Evolutionary conservation across 2,888 invertebrate genomes (phyloP).

Genomic region (Drosophila nigricruria): DNA sequence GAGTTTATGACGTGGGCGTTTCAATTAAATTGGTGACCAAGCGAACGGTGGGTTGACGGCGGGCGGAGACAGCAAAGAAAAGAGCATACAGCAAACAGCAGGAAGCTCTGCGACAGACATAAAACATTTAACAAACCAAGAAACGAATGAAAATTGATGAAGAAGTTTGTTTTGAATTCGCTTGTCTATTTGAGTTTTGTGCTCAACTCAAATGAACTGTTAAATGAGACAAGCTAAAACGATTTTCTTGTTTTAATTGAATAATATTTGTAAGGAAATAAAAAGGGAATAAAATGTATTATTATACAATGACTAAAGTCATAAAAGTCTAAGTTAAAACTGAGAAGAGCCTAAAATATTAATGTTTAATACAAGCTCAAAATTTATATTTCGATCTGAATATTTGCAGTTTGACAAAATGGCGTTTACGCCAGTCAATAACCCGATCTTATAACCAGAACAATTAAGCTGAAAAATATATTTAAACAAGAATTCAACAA

Average conservation of each 20-base stretch:
- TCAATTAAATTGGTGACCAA: conserved; percentile 71
- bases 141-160: conserved; percentile 43
- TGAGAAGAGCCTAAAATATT: not conserved
- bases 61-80: conserved; percentile 9
- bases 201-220: conserved; percentile 2
- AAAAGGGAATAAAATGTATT: not conserved
- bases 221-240: not conserved
- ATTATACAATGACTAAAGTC: not conserved
- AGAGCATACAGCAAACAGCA: conserved; percentile 50
- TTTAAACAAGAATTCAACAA: not conserved
- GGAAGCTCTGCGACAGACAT: conserved; percentile 62
- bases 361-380: not conserved
- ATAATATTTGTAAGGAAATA: not conserved
- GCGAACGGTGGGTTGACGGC: conserved; percentile 10
- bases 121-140: conserved; percentile 28
- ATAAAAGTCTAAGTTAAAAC: not conserved
- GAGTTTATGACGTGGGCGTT: conserved; percentile 78
- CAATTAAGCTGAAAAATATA: not conserved
- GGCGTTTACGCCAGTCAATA: not conserved
- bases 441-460: not conserved
- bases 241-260: not conserved
- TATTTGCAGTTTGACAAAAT: not conserved
- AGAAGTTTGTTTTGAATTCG: conserved; percentile 67
- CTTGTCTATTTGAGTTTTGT: conserved; percentile 56
- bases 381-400: not conserved